phyloP scores from a whole-genome alignment of 2,797 vertebrate genomes.

The Manis javanica region DNA sequence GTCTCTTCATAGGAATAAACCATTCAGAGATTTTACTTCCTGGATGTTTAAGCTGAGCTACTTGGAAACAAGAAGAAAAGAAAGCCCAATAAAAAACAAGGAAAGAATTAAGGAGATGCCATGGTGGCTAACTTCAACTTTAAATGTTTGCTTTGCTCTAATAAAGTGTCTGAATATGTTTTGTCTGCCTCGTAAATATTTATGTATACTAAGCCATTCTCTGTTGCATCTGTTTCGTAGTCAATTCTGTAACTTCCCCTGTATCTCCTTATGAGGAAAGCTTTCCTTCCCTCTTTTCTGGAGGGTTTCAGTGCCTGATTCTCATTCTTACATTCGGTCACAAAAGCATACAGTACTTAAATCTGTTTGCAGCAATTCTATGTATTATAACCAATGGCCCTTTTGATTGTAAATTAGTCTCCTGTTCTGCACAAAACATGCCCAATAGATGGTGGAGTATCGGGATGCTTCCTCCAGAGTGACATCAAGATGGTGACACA shows the following conservation, averaged over 20 bases:
- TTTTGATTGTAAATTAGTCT: slow-evolving; percentile 33
- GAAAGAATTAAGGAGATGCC: neutral
- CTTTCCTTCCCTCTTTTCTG: neutral
- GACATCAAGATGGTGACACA: neutral
- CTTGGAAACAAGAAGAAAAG: neutral
- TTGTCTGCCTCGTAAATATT: slow-evolving; percentile 17
- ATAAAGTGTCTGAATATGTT: neutral
- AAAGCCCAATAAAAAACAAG: neutral
- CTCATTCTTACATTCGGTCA: neutral
- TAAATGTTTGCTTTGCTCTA: neutral
- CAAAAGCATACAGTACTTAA: neutral
- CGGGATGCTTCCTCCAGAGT: neutral
- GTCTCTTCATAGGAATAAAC: slow-evolving; percentile 51
- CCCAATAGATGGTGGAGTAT: neutral
- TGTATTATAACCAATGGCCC: neutral
- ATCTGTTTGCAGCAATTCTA: slow-evolving; percentile 24
- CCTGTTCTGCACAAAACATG: slow-evolving; percentile 19
- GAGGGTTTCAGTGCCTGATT: slow-evolving; percentile 1
- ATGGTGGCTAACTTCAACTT: neutral
- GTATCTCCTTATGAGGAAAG: neutral
- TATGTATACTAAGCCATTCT: slow-evolving; percentile 11
- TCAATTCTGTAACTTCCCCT: neutral
- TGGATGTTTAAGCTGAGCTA: neutral
- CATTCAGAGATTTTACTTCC: slow-evolving; percentile 26
- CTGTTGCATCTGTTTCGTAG: neutral